Percentiles rank a stretch among this genome's conserved stretches.
These are phyloP conservation scores for Diachasmimorpha longicaudata DNA, from an alignment of 1,140 invertebrate genomes.

Conservation along the genomic window DNA sequence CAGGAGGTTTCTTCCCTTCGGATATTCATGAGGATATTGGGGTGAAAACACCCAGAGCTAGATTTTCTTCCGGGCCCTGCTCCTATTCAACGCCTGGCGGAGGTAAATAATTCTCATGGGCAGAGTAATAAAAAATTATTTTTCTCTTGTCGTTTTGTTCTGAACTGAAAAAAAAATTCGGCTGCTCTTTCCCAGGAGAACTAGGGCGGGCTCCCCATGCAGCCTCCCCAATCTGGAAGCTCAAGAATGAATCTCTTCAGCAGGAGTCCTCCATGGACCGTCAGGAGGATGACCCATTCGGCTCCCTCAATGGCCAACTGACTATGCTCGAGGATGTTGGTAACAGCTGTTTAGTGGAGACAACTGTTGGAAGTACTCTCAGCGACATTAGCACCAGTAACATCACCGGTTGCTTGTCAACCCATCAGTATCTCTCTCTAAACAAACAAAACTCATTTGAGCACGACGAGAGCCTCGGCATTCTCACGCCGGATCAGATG, in stretches of 20 bases:
- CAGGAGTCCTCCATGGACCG: not conserved
- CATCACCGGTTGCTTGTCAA: conserved; percentile 49
- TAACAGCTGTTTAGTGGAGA: conserved; percentile 43
- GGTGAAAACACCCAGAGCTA: not conserved
- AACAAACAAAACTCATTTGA: conserved; percentile 80
- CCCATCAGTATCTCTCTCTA: conserved; percentile 58
- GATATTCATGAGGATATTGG: not conserved
- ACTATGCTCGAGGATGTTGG: conserved; percentile 48
- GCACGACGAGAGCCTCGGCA: conserved; percentile 80
- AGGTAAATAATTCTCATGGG: not conserved
- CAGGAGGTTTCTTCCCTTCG: not conserved
- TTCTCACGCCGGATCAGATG: conserved; percentile 87
- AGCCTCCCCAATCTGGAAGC: not conserved
- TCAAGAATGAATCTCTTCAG: not conserved
- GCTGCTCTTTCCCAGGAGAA: not conserved
- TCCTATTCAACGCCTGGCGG: not conserved
- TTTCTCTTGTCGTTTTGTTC: too few relatives aligned
- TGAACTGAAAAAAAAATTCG: too few relatives aligned
- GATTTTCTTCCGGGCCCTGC: not conserved
- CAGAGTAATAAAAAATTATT: too few relatives aligned
- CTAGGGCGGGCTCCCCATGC: not conserved
- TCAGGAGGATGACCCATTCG: not conserved
- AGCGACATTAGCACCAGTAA: conserved; percentile 42
- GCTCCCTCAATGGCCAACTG: conserved; percentile 28
- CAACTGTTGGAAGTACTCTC: conserved; percentile 33